phyloP scores from a whole-genome alignment of 2,113 vertebrate species.

The Cichladusa arquata region DNA sequence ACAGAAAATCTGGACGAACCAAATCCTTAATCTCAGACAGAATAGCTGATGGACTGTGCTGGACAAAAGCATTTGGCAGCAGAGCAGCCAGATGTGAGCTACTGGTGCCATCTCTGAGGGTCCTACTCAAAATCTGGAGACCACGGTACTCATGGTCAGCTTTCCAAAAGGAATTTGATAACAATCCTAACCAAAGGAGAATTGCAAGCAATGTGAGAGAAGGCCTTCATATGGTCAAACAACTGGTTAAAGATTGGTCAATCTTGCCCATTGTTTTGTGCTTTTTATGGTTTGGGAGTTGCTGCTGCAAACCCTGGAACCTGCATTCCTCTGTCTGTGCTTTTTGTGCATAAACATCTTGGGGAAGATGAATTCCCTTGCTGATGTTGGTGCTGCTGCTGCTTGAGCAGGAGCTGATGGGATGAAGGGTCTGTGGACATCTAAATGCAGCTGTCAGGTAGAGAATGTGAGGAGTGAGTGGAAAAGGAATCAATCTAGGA shows the following conservation, averaged over 20 bases:
- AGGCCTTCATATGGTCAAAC: fast-evolving
- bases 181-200: not conserved
- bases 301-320: not conserved
- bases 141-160: fast-evolving
- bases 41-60: not conserved
- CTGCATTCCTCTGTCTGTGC: not conserved
- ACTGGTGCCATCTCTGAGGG: not conserved
- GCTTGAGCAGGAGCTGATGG: not conserved
- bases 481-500: not conserved
- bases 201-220: not conserved
- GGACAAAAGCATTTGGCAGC: not conserved
- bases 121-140: not conserved
- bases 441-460: not conserved
- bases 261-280: not conserved
- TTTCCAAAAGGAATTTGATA: not conserved
- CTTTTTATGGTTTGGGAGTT: not conserved
- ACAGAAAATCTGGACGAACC: not conserved
- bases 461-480: not conserved
- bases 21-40: not conserved
- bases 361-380: not conserved
- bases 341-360: not conserved
- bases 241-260: not conserved
- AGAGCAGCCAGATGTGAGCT: not conserved
- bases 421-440: not conserved
- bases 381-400: not conserved